Base-by-base conservation (phyloP, 2,797 vertebrate species). In the Poliocrania exsul region DNA sequence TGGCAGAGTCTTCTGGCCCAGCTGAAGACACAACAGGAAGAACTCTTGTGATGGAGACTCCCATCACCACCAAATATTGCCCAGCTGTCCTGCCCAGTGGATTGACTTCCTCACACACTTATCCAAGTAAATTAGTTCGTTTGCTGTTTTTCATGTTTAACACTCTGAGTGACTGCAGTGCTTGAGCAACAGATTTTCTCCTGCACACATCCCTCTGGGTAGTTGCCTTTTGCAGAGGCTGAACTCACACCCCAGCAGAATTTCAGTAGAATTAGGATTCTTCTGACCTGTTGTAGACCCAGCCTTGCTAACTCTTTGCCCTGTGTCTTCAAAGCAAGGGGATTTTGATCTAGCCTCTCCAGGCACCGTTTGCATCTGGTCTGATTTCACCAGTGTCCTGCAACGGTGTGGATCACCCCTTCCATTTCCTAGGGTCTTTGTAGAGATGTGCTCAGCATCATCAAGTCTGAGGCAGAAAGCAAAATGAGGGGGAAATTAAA, bases 401-500 rank as follows among this genome's bases (percentile, higher is more conserved):
- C 3, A 14, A 29, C 8, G 9, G 5, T 42, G 10, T 24, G 38
- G 50, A 50, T 73, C 42, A 46, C 15, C 8, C 26, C 35, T 26
- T 80, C 29, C 15, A 13, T 6, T 51, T 77, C 38, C 51, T 13
- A 15, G 2, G 0, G 21, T 23, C 35, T 58, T 25, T n/a, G 19
- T 4, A 24, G 56, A 47, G 38, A 54, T 72, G 44, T 4, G 2
- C 44, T 77, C 51, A 88, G 51, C 10, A 16, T 38, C 42, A 28
- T 49, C 46, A 29, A 82, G 38, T 31, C 66, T 77, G 75, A 88
- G 46, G 57, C 54, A 88, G 42, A 88, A 62, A 31, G 24, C 61
- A 15, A 90, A 82, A 91, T 26, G 6, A 90, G 42, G 29, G 81
- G 51, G 70, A 95, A 94, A 88, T 88, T 86, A 82, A 92, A 93